Conservation (phyloP, 2,797 vertebrate genomes). For the Sebastes hubbsi region DNA sequence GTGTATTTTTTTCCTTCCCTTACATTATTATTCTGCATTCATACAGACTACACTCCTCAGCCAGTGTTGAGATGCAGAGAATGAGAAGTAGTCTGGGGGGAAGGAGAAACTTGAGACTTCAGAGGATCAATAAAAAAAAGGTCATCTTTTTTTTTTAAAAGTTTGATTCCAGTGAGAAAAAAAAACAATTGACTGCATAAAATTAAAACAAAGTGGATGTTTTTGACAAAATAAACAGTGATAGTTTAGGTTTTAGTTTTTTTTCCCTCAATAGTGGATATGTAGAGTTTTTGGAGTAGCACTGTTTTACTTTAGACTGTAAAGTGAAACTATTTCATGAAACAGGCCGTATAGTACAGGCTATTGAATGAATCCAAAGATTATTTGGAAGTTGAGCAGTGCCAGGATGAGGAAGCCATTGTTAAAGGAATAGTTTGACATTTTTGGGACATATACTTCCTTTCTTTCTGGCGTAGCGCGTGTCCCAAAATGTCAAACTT, state of each 20-base stretch:
- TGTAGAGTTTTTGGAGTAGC: conserved; percentile 1
- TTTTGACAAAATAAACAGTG: neutral
- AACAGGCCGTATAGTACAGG: neutral
- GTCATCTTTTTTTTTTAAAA: neutral
- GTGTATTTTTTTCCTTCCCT: neutral
- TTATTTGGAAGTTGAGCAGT: conserved; percentile 3
- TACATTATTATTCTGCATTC: conserved; percentile 15
- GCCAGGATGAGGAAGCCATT: conserved; percentile 19
- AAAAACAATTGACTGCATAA: neutral
- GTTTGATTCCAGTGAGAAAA: neutral
- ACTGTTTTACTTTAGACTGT: neutral
- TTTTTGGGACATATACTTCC: neutral
- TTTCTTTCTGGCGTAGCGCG: neutral
- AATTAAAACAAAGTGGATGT: conserved; percentile 10
- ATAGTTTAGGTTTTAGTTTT: neutral
- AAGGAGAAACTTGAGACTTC: neutral
- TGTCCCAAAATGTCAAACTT: neutral
- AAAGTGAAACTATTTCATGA: neutral
- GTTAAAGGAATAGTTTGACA: neutral
- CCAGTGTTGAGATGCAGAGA: conserved; percentile 8
- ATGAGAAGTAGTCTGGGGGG: neutral
- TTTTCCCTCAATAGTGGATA: neutral
- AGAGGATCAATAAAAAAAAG: neutral
- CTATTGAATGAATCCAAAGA: conserved; percentile 26
- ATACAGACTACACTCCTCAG: neutral